Conservation (phyloP, 1,140 invertebrate genomes). For the Oryctes rhinoceros region DNA sequence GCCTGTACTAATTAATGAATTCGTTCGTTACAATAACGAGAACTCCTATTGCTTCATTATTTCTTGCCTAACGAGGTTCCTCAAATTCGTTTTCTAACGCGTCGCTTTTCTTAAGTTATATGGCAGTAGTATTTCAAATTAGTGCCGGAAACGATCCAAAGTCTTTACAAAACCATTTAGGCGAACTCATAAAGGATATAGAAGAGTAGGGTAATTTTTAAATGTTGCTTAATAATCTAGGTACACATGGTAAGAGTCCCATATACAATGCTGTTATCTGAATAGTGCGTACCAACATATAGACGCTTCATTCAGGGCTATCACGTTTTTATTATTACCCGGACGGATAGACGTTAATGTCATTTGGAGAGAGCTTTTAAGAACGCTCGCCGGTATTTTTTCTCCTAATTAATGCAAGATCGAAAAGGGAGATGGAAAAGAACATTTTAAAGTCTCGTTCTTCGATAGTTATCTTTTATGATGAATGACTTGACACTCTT, state of each 20-base stretch:
- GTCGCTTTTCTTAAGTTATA: not conserved
- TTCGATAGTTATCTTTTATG: constrained; percentile 32
- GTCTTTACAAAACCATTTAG: not conserved
- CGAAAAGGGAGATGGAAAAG: not conserved
- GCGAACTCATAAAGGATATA: not conserved
- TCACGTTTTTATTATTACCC: constrained; percentile 8
- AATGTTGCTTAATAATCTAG: not conserved
- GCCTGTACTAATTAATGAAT: too few relatives aligned
- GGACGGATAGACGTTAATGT: constrained; percentile 7
- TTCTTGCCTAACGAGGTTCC: too few relatives aligned
- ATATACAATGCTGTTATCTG: not conserved
- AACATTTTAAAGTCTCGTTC: not conserved
- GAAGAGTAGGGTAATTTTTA: not conserved
- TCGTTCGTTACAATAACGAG: too few relatives aligned
- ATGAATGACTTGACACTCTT: constrained; percentile 32
- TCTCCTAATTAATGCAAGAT: constrained; percentile 18
- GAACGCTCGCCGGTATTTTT: constrained; percentile 18
- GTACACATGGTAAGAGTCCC: not conserved
- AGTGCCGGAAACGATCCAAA: not conserved
- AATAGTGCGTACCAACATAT: not conserved
- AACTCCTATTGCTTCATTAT: too few relatives aligned
- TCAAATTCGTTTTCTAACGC: too few relatives aligned
- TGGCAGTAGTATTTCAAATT: not conserved
- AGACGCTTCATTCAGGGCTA: constrained; percentile 3
- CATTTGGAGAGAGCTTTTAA: constrained; percentile 10